Conservation (phyloP, 30 jellyfish, hydroid and myxozoan species). For the Catostylus mosaicus region DNA sequence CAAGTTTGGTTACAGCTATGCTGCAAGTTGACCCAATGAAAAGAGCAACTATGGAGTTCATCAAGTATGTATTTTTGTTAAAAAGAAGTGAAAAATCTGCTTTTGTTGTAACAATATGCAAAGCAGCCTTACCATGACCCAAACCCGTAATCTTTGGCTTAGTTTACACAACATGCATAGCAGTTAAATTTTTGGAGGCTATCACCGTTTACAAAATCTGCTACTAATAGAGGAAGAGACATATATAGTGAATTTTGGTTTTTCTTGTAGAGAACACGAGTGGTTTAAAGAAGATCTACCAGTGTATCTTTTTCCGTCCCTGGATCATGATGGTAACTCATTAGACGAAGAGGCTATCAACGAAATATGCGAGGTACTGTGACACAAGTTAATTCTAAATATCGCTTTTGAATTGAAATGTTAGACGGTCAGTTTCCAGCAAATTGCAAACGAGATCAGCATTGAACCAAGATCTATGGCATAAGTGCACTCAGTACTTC, state of each 20-base stretch:
- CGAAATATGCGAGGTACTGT: slow-evolving; percentile 98
- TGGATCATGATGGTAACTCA: slow-evolving; percentile 91
- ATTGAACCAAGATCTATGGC: too few relatives aligned
- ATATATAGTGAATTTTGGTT: not conserved
- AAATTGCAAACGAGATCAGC: too few relatives aligned
- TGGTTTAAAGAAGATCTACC: slow-evolving; percentile 95
- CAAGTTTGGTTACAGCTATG: slow-evolving; percentile 93
- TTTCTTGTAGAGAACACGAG: slow-evolving; percentile 74
- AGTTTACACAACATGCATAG: too few relatives aligned
- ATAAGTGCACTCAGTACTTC: too few relatives aligned
- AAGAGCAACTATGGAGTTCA: slow-evolving; percentile 87
- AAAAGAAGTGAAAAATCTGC: too few relatives aligned
- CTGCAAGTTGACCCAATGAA: slow-evolving; percentile 97
- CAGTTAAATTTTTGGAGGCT: too few relatives aligned
- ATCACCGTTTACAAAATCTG: not conserved
- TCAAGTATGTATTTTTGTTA: slow-evolving; percentile 83
- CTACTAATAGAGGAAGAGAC: not conserved
- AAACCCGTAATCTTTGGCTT: too few relatives aligned
- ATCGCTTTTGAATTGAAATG: too few relatives aligned
- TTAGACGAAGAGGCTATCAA: slow-evolving; percentile 94
- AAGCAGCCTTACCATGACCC: too few relatives aligned
- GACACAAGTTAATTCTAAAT: too few relatives aligned
- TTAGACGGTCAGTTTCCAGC: too few relatives aligned
- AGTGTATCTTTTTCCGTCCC: slow-evolving; percentile 88
- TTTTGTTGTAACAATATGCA: too few relatives aligned